phyloP scores from a whole-genome alignment of 2,797 vertebrate species.

The Anas capensis region DNA sequence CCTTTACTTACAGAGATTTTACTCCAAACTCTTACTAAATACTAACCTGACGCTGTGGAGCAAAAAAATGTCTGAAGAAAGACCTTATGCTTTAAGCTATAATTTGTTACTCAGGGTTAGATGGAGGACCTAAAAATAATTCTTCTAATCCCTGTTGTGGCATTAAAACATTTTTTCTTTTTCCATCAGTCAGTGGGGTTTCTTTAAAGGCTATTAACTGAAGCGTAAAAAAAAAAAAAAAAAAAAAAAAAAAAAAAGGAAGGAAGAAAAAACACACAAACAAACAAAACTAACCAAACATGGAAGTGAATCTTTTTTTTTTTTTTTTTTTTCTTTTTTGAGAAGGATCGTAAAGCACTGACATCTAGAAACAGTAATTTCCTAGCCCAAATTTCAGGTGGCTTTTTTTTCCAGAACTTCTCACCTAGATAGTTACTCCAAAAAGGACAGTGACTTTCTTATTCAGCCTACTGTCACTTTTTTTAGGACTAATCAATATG shows the following conservation, averaged over 20 bases:
- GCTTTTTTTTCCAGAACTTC: background rate
- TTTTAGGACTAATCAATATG: background rate
- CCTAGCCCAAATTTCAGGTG: background rate
- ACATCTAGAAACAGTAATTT: background rate
- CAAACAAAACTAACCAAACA: too few species aligned
- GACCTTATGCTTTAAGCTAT: background rate
- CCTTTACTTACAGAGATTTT: background rate
- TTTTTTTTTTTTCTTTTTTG: background rate
- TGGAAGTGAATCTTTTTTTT: background rate
- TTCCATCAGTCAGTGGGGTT: background rate
- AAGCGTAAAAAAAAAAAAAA: too few species aligned
- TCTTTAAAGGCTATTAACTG: background rate
- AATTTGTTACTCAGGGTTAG: background rate
- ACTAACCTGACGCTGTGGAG: background rate
- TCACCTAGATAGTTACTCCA: background rate
- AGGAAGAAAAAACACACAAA: too few species aligned
- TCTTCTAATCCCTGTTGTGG: background rate
- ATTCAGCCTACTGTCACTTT: background rate
- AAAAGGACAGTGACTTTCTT: background rate
- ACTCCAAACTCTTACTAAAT: background rate
- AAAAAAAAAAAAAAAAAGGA: too few species aligned
- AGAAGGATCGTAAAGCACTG: background rate
- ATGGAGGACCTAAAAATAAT: background rate
- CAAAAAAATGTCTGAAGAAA: background rate
- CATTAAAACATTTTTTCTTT: background rate